Base-by-base conservation (phyloP, 1,140 invertebrate species). In the Cydia amplana region DNA sequence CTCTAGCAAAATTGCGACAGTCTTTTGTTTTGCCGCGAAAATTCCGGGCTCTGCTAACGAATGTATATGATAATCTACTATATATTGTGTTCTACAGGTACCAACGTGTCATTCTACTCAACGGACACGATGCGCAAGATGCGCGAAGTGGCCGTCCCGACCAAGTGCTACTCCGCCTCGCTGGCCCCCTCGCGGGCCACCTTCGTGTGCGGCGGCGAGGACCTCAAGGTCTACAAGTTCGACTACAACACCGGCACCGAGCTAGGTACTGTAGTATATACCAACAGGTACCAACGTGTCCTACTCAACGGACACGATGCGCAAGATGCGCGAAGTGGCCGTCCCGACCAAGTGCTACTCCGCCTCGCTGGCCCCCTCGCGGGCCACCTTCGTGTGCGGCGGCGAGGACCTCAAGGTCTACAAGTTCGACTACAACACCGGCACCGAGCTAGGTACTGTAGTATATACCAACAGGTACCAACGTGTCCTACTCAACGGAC, bases 341-440 rank as follows among this genome's bases (percentile, higher is more conserved):
- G 95, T 98, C 65, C 97, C 98, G 16, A 97, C 97, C 18, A 96
- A 96, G 84, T 96, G 98, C 6, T 97, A 97, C 89, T 98, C 97
- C 49, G 98, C 98, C 0, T 98, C 98, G 74, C 93, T 99, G 32
- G 97, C 99, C 94, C 97, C 97, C 2, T 96, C 97, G 79, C 96
- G 97, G 78, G 95, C 95, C 73, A 96, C 98, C 73, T 99, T 99
- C 93, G 98, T 99, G 10, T 98, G 97, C 87, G 98, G 98, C 51
- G 98, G 98, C 12, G 98, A 99, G 88, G 98, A 99, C 93, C 97
- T 99, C 78, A 99, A 98, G 91, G 97, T 99, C 94, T 99, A 99
- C 93, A 99, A 99, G 93, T 99, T 97, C 90, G 97, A 99, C 90
- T 99, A 97, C 83, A 95, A 95, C 60, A 97, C 96, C 67, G 98